Base-by-base conservation (phyloP, 2,113 vertebrate species). In the Aspiorhynchus laticeps region DNA sequence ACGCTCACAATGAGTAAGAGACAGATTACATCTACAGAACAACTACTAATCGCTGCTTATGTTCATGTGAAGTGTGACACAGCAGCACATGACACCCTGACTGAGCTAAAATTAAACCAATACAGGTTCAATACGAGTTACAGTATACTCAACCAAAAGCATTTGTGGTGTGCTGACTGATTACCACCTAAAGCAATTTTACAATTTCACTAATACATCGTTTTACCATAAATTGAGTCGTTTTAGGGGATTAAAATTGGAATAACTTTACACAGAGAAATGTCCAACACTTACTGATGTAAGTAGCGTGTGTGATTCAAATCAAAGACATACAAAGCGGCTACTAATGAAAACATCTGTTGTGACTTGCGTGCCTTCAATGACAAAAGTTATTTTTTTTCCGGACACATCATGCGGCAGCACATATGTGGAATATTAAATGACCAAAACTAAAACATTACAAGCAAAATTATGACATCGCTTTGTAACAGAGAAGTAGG, bases 21-120 rank as follows among this genome's bases (percentile, higher is more conserved):
- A 65, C n/a, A 59, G 59, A 81, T 81, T 81, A 65, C 59, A 81
- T 81, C 79, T 19, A 2, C 77, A 59, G 4, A 36, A 79, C 5
- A 48, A 56, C 75, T 7, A 80, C 76, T 5, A 19, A 17, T 51
- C 15, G 2, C 15, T 46, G 24, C 9, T 14, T 5, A 24, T 14
- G 11, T 65, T 65, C 26, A 65, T 28, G 61, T 61, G 46, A 48
- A 61, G 24, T 26, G 59, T 48, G 19, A 21, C 53, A 19, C 51
- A 53, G 7, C 53, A 59, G 53, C 56, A 61, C 56, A 59, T 10
- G 56, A 59, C 56, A 61, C 21, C 8, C 56, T 10, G n/a, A n/a
- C n/a, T n/a, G 24, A 61, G 56, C 56, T 61, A 59, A 59, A 24
- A 8, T 59, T 59, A 59, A 59, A 24, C 53, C 53, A 6, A 24